Evolutionary conservation across 2,888 invertebrate species (phyloP), one percentile per base, ranked within the genome.

Genomic region (Temnothorax rugatulus): DNA sequence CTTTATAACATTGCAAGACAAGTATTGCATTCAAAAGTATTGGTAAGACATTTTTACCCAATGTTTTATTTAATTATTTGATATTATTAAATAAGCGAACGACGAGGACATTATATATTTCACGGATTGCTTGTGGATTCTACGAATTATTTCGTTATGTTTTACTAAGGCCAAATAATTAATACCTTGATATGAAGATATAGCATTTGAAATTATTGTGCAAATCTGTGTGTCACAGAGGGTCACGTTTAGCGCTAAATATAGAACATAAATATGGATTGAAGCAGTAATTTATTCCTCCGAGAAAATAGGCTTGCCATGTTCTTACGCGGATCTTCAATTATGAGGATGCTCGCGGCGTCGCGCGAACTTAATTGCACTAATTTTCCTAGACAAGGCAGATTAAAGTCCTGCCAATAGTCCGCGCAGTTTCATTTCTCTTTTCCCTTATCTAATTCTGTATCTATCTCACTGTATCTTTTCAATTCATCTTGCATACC

Each of bases 341-440:
- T 63, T 74, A 74, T 34, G 8, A 1, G 5, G 15, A 63, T 69
- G 77, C 44, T 57, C 29, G n/a, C 15, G 77, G 77, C 54, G n/a
- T 77, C 11, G 77, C 41, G 15, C 29, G 11, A 69, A 69, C 44
- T 69, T 77, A 68, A 79, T 84, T 79, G 84, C 71, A 79, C 57
- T 44, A 86, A 87, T 63, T 71, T 69, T 69, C 25, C n/a, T 54
- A 74, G 69, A 77, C 68, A 81, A 59, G 63, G 59, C 41, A 47
- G 85, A 87, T 87, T 85, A 82, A 87, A 83, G 75, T 89, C 83
- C 34, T 61, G 34, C 38, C 76, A 66, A 84, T 63, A 82, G 57
- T n/a, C 25, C 21, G 38, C 64, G 50, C 15, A 57, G 77, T 77
- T 77, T 50, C 74, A 44, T 29, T 77, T 61, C 63, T 52, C 63